Evolutionary conservation across 2,888 invertebrate species (phyloP).

Genomic region (Frankliniella intonsa): DNA sequence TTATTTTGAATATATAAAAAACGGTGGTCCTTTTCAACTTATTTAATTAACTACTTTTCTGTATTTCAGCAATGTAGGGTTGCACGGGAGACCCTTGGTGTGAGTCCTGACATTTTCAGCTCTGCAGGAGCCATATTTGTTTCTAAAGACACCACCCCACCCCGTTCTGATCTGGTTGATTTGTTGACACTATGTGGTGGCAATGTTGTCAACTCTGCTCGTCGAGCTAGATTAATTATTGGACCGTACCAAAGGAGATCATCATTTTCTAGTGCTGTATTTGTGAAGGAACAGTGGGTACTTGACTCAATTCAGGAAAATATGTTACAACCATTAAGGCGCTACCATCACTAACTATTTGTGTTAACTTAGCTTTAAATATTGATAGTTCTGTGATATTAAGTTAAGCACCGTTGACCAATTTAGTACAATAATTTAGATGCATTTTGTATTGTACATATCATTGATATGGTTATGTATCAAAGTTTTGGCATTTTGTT

Average conservation of each 20-base stretch:
- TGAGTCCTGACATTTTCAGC: not conserved
- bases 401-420: not conserved
- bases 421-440: not conserved
- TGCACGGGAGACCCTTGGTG: not conserved
- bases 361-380: not conserved
- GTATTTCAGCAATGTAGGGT: not conserved
- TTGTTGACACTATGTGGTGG: not conserved
- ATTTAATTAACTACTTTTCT: not conserved
- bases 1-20: not conserved
- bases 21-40: not conserved
- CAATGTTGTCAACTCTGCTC: not conserved
- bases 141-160: not conserved
- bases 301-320: conserved; percentile 9
- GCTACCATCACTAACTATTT: not conserved
- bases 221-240: not conserved
- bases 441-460: not conserved
- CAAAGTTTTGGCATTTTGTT: not conserved
- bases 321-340: not conserved
- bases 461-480: not conserved
- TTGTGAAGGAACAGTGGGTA: not conserved
- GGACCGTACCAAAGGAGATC: not conserved
- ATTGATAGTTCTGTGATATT: not conserved
- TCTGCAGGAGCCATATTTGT: not conserved
- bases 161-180: not conserved
- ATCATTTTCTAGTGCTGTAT: not conserved